Percentiles rank a stretch among this genome's conserved stretches.
phyloP scores from a whole-genome alignment of 92 coral and sea anemone genomes.

The Pocillopora grandis region DNA sequence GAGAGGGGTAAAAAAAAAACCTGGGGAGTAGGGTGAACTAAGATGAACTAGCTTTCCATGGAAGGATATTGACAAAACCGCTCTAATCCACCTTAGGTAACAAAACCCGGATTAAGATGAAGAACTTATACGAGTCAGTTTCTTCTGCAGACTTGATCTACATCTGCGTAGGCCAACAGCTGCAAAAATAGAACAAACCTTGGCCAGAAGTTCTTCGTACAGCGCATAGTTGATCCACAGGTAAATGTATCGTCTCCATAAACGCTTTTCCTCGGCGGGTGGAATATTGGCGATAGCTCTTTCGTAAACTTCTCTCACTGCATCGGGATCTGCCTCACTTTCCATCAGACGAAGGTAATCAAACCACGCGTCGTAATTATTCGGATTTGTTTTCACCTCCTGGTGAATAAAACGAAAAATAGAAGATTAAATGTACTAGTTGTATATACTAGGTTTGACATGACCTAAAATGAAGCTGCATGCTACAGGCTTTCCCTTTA shows the following conservation, averaged over 20 bases:
- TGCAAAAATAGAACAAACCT: slow-evolving; percentile 48
- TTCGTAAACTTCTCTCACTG: slow-evolving; percentile 91
- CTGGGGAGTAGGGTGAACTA: no score
- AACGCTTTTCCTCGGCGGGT: slow-evolving; percentile 90
- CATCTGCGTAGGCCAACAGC: no score
- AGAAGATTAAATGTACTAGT: background rate
- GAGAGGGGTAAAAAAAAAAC: no score
- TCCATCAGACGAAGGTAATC: slow-evolving; percentile 95
- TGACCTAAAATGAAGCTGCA: no score
- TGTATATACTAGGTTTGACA: background rate
- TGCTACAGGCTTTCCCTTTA: no score
- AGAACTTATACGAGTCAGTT: no score
- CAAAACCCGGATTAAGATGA: no score
- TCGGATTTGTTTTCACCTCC: slow-evolving; percentile 94
- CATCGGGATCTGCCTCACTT: slow-evolving; percentile 78
- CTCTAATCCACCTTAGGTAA: no score
- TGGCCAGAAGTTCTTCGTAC: slow-evolving; percentile 87
- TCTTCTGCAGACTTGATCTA: no score
- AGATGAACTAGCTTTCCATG: no score
- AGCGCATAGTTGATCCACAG: slow-evolving; percentile 97
- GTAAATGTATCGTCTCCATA: slow-evolving; percentile 97
- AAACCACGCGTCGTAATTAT: slow-evolving; percentile 98
- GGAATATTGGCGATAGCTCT: slow-evolving; percentile 94
- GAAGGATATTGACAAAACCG: no score
- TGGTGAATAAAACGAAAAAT: slow-evolving; percentile 14